Evolutionary conservation across 2,888 invertebrate species (phyloP), one percentile per base, ranked within the genome.

Genomic region (Stratiomys singularior): DNA sequence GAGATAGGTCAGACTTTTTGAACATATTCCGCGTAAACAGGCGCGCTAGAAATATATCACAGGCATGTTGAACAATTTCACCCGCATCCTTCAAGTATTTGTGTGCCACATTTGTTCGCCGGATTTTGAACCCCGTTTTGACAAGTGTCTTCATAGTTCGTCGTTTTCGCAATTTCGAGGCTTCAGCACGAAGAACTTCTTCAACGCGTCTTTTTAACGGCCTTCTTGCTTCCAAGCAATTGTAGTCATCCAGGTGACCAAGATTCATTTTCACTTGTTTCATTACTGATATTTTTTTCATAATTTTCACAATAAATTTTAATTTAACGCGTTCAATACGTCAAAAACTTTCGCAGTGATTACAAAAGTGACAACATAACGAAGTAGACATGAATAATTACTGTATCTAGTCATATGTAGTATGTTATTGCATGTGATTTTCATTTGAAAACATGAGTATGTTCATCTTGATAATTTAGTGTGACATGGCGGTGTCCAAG

Each of bases 21-120:
- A 46, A 25, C 0, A 25, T n/a, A 15, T 52, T 28, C 1, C n/a
- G 13, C 13, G 27, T 11, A 4, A 78, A 15, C 25, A 23, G 13
- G 18, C 76, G 52, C 4, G 78, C 76, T 18, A 78, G 44, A 27
- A 30, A 78, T 25, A 78, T 76, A 23, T 78, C 78, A 23, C 77
- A 78, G 0, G 78, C 78, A 47, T 56, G 64, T 13, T 71, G 52
- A 13, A 78, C 5, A 1, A 78, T 18, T 28, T 66, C 66, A 21
- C 56, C 44, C 7, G 72, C 47, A 9, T 72, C 56, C 28, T 76
- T 30, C 15, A 78, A 13, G 52, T 77, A 77, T 46, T 74, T 77
- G 27, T 72, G 64, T 0, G 78, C 78, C n/a, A 72, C 66, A 27
- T 72, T 30, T 3, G 72, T 25, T 7, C 66, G 76, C 0, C 44